Conservation (phyloP, 2,888 invertebrate genomes). For the Noctua pronuba region DNA sequence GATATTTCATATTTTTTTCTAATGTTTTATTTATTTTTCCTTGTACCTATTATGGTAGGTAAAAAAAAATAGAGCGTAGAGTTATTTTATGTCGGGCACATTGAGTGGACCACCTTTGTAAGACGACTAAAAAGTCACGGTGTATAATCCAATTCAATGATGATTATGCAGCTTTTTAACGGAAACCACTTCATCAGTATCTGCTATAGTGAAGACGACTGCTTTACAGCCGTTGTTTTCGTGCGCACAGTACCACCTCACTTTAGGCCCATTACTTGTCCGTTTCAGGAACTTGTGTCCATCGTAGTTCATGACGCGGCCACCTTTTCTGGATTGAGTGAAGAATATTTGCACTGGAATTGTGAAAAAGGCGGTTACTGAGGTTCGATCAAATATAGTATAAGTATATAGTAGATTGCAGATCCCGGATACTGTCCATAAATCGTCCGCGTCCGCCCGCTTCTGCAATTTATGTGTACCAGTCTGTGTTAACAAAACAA, state of each 20-base stretch:
- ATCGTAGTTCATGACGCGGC: constrained; percentile 30
- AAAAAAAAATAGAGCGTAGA: too few relatives aligned
- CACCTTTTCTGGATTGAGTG: constrained; percentile 32
- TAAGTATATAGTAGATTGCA: background rate
- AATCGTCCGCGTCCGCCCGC: background rate
- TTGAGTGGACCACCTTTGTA: too few relatives aligned
- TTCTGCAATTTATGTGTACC: background rate
- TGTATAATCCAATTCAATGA: background rate
- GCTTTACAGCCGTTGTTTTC: constrained; percentile 44
- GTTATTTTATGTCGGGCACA: too few relatives aligned
- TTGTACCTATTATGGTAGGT: too few relatives aligned
- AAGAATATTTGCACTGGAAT: constrained; percentile 24
- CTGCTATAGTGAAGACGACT: constrained; percentile 34
- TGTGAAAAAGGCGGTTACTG: background rate
- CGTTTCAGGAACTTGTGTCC: constrained; percentile 52
- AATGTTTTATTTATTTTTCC: too few relatives aligned
- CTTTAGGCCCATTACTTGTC: constrained; percentile 2
- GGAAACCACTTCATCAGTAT: constrained; percentile 26
- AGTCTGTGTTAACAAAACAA: background rate
- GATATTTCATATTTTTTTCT: too few relatives aligned
- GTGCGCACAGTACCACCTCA: constrained; percentile 46
- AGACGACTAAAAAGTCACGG: too few relatives aligned
- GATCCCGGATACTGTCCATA: background rate
- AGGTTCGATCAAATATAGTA: background rate
- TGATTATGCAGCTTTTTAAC: constrained; percentile 40